Evolutionary conservation across 1,140 invertebrate species (phyloP), one percentile per base, ranked within the genome.

Genomic region (Achatina immaculata): DNA sequence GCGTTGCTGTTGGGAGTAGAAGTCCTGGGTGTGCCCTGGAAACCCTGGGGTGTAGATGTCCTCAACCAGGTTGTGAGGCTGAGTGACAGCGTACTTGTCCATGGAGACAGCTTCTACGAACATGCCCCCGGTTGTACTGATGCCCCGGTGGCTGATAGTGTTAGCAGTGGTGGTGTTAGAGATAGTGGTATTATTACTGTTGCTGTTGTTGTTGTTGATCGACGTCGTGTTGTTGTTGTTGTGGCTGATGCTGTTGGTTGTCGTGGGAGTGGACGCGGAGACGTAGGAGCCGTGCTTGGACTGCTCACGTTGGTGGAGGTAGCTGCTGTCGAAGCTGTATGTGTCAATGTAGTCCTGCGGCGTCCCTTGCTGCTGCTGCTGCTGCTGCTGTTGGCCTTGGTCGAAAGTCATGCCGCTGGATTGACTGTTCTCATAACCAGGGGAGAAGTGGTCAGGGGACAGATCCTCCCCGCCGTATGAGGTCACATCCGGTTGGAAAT

Each of bases 271-370:
- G 21, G 68, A 45, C 40, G 71, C 66, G 7, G 78, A 38, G 7
- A 34, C 51, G 83, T 81, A 83, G 6, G 80, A 45, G 21, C 55
- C 28, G 21, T 78, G 77, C 51, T 82, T 82, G 0, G 81, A 69
- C 7, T 51, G 14, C 19, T 82, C 81, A n/a, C 81, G 65, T 16
- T 79, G 81, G 48, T 79, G 76, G 21, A 73, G n/a, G 58, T 79
- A 82, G 72, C 68, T 85, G 38, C 86, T 87, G 80, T 89, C 88
- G 55, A 88, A 89, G 68, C 83, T 80, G 78, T 84, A 84, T 7
- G 82, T 81, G 58, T 83, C 83, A 14, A 86, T 81, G 62, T 85
- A 87, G 28, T 82, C 42, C 38, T 78, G 76, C 0, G 42, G 42
- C 34, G 51, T 48, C 9, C 21, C 51, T 28, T 79, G 79, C 0